A percentile compares a stretch with the other conserved stretches of the same genome.
phyloP scores from a whole-genome alignment of 1,140 invertebrate species.

The Limonius californicus region DNA sequence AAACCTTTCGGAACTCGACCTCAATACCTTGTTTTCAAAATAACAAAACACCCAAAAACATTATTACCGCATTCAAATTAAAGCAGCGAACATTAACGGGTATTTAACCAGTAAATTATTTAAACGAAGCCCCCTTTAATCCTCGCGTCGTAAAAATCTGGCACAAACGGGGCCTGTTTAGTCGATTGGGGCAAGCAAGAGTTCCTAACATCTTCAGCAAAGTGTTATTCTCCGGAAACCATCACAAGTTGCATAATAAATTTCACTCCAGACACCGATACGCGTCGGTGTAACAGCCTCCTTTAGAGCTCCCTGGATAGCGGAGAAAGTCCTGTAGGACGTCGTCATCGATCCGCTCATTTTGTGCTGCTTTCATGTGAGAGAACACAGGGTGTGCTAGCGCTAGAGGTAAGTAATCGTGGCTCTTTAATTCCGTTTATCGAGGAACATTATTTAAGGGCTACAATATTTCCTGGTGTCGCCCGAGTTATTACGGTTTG shows the following conservation, averaged over 20 bases:
- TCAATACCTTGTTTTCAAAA: too few relatives aligned
- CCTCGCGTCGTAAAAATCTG: slow-evolving; percentile 1
- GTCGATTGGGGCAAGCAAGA: slow-evolving; percentile 1
- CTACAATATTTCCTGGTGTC: too few relatives aligned
- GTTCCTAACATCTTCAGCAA: slow-evolving; percentile 1
- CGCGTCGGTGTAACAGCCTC: slow-evolving; percentile 6
- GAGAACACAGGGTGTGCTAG: neutral
- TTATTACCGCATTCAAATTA: too few relatives aligned
- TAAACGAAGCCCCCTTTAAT: too few relatives aligned
- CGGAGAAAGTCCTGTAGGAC: slow-evolving; percentile 2
- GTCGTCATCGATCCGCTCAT: slow-evolving; percentile 6
- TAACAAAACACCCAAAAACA: too few relatives aligned
- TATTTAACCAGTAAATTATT: too few relatives aligned
- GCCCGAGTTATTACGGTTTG: too few relatives aligned
- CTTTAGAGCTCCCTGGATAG: slow-evolving; percentile 8
- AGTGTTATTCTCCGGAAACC: slow-evolving; percentile 11
- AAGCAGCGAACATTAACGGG: too few relatives aligned
- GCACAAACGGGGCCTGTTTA: slow-evolving; percentile 1
- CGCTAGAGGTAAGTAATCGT: neutral
- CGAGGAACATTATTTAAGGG: neutral
- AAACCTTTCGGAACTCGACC: too few relatives aligned
- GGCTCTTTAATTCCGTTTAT: too few relatives aligned
- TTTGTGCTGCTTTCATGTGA: neutral
- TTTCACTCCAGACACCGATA: slow-evolving; percentile 12
- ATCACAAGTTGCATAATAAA: slow-evolving; percentile 14